Base-by-base conservation (phyloP, 2,888 invertebrate species). In the Hololepta plana region DNA sequence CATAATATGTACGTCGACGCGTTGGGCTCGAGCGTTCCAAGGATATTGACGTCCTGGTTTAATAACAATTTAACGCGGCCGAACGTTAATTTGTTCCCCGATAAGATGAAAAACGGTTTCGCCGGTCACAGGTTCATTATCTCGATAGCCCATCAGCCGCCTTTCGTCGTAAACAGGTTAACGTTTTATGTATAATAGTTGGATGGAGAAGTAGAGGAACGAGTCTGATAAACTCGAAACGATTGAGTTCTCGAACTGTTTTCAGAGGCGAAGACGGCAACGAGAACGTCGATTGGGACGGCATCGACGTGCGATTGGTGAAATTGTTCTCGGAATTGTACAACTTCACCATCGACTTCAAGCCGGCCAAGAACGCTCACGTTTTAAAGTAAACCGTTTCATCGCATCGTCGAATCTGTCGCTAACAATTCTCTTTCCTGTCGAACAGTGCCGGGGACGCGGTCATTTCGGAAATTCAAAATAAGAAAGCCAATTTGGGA, bases 81-180 rank as follows among this genome's bases (percentile, higher is more conserved):
- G 0, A 49, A 64, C 12, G 54, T 72, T 0, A 56, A 70, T 44
- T 52, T 81, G 16, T 82, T 79, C 51, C 77, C 79, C 3, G 43
- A 46, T 6, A 81, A 81, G 54, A 66, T 77, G 48, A 46, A 49
- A 1, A 38, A 53, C 13, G 79, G 80, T 1, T 79, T 80, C 38
- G 66, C 74, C 12, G 79, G 80, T 1, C 77, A 79, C 49, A 63
- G 77, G 26, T 74, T 81, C 47, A 55, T 67, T 20, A 61, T 80
- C 5, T 60, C 75, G 2, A 65, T 73, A 7, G 67, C 70, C 5
- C 59, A 75, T 49, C 74, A 75, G 41, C 77, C 80, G 4, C 82
- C 81, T 0, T 81, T 62, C 46, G 65, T 74, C 4, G 67, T 79
- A 38, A 67, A 63, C 50, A 66, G 59, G 72, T 72, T 45, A 38